Conservation (phyloP, 2,888 invertebrate species). For the Calliopum simillimum region DNA sequence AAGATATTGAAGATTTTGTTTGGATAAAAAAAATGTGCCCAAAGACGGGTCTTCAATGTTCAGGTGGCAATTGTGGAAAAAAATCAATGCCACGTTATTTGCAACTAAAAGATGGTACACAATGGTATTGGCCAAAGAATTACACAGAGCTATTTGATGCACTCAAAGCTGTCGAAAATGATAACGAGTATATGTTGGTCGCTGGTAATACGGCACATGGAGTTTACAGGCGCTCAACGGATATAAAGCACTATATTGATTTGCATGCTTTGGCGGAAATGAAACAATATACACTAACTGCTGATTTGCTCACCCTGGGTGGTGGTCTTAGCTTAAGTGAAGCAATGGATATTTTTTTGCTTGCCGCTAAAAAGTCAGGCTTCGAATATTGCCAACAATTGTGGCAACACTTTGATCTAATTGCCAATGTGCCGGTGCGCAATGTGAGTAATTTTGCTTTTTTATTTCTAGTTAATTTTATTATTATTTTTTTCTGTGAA, state of each 20-base stretch:
- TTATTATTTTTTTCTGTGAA: too few relatives aligned
- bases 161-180: conserved; percentile 59
- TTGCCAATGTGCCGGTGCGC: conserved; percentile 75
- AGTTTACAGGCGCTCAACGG: conserved; percentile 59
- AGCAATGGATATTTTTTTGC: conserved; percentile 67
- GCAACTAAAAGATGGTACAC: conserved; percentile 43
- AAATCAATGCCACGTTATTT: conserved; percentile 22
- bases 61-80: conserved; percentile 34
- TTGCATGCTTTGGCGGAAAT: conserved; percentile 72
- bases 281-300: conserved; percentile 62
- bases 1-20: conserved; percentile 61
- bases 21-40: conserved; percentile 50
- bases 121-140: conserved; percentile 53
- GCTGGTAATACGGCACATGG: conserved; percentile 83
- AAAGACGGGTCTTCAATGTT: conserved; percentile 59
- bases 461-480: not conserved
- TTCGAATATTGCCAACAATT: conserved; percentile 69
- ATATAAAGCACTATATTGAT: conserved; percentile 72
- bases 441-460: conserved; percentile 69
- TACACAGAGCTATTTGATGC: conserved; percentile 45
- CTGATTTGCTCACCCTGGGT: conserved; percentile 52
- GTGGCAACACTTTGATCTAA: conserved; percentile 71
- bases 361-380: conserved; percentile 62
- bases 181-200: conserved; percentile 73
- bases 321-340: conserved; percentile 68